phyloP scores from a whole-genome alignment of 2,113 vertebrate genomes.

The Nothoprocta perdicaria region DNA sequence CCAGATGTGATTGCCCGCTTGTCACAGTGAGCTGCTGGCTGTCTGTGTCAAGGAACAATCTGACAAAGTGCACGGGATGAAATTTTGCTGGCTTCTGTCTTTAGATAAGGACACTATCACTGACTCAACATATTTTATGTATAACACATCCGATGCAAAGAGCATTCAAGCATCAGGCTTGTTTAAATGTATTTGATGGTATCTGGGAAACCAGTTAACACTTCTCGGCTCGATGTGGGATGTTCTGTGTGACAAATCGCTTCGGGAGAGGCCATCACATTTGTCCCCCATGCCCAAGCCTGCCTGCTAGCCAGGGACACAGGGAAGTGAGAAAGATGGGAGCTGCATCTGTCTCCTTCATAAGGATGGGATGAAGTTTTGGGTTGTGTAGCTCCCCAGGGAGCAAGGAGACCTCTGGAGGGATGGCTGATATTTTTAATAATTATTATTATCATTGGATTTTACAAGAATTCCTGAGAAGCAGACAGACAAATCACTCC shows the following conservation, averaged over 20 bases:
- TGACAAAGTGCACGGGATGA: slow-evolving; percentile 85
- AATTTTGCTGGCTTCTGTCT: slow-evolving; percentile 90
- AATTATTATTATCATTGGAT: neutral
- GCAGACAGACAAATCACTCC: neutral
- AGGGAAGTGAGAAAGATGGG: neutral
- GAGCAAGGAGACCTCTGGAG: neutral
- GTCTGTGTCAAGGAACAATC: slow-evolving; percentile 89
- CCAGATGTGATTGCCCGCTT: slow-evolving; percentile 86
- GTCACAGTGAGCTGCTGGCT: slow-evolving; percentile 85
- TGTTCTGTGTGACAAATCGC: slow-evolving; percentile 29
- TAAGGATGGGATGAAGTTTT: neutral
- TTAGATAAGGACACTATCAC: slow-evolving; percentile 95
- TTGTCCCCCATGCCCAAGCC: neutral
- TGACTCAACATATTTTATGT: slow-evolving; percentile 98
- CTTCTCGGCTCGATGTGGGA: slow-evolving; percentile 41
- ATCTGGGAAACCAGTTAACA: slow-evolving; percentile 89
- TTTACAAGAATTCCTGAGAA: neutral
- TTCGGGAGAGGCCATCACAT: neutral
- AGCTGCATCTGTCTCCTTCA: neutral
- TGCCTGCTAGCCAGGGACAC: neutral
- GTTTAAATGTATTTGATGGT: slow-evolving; percentile 96
- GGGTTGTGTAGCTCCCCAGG: neutral
- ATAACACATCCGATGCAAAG: slow-evolving; percentile 93
- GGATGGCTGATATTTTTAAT: too few relatives aligned
- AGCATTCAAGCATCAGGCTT: slow-evolving; percentile 95